Evolutionary conservation across 2,797 vertebrate species (phyloP), one percentile per base, ranked within the genome.

Genomic region (Salarias fasciatus): DNA sequence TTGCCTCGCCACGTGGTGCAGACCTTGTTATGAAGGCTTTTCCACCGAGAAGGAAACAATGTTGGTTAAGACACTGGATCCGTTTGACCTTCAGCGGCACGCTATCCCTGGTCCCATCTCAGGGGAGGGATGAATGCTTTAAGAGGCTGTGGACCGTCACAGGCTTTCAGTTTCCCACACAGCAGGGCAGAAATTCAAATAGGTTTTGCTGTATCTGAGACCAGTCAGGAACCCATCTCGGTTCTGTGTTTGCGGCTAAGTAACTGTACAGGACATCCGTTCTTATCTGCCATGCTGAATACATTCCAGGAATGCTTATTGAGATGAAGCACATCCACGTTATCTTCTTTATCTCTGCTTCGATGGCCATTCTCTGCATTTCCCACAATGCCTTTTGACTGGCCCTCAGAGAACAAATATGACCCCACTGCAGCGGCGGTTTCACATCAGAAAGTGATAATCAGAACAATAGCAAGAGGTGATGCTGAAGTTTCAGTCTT

Each of bases 251-350:
- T 29, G 8, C 40, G 5, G n/a, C 11, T 10, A 13, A 52, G 28
- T 50, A 35, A 56, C 75, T 11, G 36, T 5, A 55, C 4, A 8
- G 8, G 15, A 11, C 15, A 7, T 13, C 9, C 6, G 12, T 5
- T 42, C 10, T 63, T 62, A 64, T 71, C 67, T 56, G 5, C 15
- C 0, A 33, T 8, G 29, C 13, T 24, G 33, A 63, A 63, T 30
- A n/a, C 48, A 63, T 72, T 67, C 64, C 64, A 48, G 24, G 8
- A 12, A 69, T 66, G 62, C 45, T 38, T 35, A 2, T 10, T 12
- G 8, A 24, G 44, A 50, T 2, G 0, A 44, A 12, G 2, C 35
- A 18, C 60, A 64, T 50, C 5, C 10, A 41, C 6, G 52, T 67
- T 33, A 44, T 40, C 44, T 31, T 6, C 10, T 31, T 36, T 37